Base-by-base conservation (phyloP, 1,140 invertebrate genomes). In the Brachionus calyciflorus region DNA sequence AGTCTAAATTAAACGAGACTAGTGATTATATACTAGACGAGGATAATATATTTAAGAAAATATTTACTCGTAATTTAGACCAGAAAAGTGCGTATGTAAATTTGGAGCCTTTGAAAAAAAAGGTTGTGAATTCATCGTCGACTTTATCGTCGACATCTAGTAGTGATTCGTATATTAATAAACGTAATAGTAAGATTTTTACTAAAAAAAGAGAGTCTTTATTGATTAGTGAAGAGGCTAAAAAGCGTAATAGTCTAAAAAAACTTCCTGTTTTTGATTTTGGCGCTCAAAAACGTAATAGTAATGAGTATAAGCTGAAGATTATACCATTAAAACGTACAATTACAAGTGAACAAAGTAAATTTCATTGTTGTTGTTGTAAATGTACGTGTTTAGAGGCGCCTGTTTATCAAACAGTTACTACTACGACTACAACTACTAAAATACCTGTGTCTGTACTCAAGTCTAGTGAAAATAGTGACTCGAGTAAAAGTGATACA, bases 31-130 rank as follows among this genome's bases (percentile, higher is more conserved):
- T 65, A 6, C 10, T 12, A n/a, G 60, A 65, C 44, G 60, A 65
- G 21, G 19, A 44, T 44, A 65, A 65, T 65, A 44, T 65, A 65
- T 65, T 65, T 26, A 65, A 28, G 19, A 41, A 65, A 65, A 65
- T 65, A 40, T 65, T 65, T 44, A 65, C 19, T 46, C 40, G 60
- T n/a, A 65, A 65, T 44, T 65, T 65, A 37, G 30, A 60, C 40
- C 4, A 65, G 24, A 44, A 41, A 19, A 10, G 5, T 3, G 10
- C 17, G 12, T 65, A 44, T 65, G 40, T 65, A 10, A 65, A 65
- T 40, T 26, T 65, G 9, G 60, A 65, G 60, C 60, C 60, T 6
- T 30, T 65, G 12, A 65, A 41, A 44, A 65, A 65, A 65, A 44
- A 10, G 2, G 10, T 24, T 1, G 21, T 41, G 30, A n/a, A n/a